These are phyloP conservation scores for Diplazon laetatorius DNA, from an alignment of 2,888 invertebrate genomes.

Conservation along the genomic window DNA sequence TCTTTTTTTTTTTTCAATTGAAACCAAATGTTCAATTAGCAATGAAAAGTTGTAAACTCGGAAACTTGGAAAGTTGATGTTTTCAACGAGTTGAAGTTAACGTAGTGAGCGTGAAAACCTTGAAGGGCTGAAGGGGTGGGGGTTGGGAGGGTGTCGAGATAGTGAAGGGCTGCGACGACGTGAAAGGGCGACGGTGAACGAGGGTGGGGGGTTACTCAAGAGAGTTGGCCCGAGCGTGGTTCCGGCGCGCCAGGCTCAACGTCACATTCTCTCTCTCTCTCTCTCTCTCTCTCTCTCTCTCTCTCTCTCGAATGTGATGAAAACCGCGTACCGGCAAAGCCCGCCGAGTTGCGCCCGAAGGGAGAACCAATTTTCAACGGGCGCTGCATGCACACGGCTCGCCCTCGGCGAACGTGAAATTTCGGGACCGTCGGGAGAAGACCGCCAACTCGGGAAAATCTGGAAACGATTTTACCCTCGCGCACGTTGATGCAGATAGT, in stretches of 20 bases:
- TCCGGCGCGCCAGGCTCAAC: conserved; percentile 32
- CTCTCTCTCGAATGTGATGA: no score
- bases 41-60: neutral
- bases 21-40: neutral
- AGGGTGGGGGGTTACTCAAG: conserved; percentile 16
- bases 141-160: neutral
- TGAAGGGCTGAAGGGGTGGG: neutral
- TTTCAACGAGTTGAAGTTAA: conserved; percentile 11
- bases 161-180: conserved; percentile 2
- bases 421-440: conserved; percentile 8
- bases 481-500: conserved; percentile 13
- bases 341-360: conserved; percentile 26
- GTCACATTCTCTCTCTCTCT: conserved; percentile 16
- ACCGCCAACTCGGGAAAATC: conserved; percentile 36
- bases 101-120: neutral
- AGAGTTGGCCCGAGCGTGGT: conserved; percentile 22
- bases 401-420: conserved; percentile 37
- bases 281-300: neutral
- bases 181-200: conserved; percentile 21
- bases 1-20: no score
- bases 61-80: no score
- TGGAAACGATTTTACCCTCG: conserved; percentile 57
- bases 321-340: neutral
- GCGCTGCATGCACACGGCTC: conserved; percentile 38
- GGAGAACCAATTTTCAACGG: conserved; percentile 49